Conservation (phyloP, 92 coral and sea anemone species). For the Zoanthus sociatus region DNA sequence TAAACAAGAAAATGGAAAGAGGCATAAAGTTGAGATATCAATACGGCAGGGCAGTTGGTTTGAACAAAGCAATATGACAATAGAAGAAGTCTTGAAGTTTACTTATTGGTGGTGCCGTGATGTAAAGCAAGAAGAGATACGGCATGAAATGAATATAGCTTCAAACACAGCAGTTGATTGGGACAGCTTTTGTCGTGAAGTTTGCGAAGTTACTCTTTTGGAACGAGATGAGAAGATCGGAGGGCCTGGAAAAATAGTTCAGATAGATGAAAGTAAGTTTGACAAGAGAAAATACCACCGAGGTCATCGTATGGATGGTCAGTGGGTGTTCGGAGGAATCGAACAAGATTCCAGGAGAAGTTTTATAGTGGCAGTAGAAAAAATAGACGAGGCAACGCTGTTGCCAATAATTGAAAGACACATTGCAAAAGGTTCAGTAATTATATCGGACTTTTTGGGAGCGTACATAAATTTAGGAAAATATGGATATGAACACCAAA, state of each 20-base stretch:
- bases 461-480: slow-evolving; percentile 17
- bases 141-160: slow-evolving; percentile 34
- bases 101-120: slow-evolving; percentile 66
- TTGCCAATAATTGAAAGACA: slow-evolving; percentile 37
- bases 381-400: slow-evolving; percentile 44
- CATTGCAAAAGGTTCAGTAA: slow-evolving; percentile 34
- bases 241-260: slow-evolving; percentile 49
- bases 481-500: slow-evolving; percentile 13
- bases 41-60: slow-evolving; percentile 63
- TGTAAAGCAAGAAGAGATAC: slow-evolving; percentile 45
- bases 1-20: slow-evolving; percentile 44
- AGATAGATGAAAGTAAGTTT: slow-evolving; percentile 47
- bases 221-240: slow-evolving; percentile 44
- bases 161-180: slow-evolving; percentile 66
- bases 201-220: slow-evolving; percentile 57
- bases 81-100: slow-evolving; percentile 58
- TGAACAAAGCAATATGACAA: slow-evolving; percentile 49
- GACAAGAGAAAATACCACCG: slow-evolving; percentile 49
- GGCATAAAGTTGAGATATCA: slow-evolving; percentile 57
- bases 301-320: slow-evolving; percentile 52
- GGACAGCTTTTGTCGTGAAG: slow-evolving; percentile 72
- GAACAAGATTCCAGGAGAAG: slow-evolving; percentile 50
- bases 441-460: slow-evolving; percentile 36
- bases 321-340: slow-evolving; percentile 59
- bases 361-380: slow-evolving; percentile 49